These are phyloP conservation scores for Argyresthia albistria DNA, from an alignment of 2,888 invertebrate species.

Conservation along the genomic window DNA sequence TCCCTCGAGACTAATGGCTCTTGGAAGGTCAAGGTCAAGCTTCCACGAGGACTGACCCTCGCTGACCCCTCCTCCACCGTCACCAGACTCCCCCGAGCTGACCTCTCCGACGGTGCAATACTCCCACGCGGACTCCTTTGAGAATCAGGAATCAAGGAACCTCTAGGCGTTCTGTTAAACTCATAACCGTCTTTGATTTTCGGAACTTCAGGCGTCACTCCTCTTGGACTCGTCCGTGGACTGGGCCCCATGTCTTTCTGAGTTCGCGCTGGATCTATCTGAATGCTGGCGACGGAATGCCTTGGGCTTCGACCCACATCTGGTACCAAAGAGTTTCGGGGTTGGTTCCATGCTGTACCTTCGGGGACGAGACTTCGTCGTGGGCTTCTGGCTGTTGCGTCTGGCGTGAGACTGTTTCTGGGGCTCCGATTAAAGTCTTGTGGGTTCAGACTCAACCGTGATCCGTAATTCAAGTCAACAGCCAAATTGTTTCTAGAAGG, in stretches of 20 bases:
- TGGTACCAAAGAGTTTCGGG: conserved; percentile 73
- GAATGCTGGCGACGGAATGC: conserved; percentile 67
- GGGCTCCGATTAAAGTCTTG: conserved; percentile 68
- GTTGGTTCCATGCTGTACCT: conserved; percentile 66
- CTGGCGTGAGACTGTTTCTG: conserved; percentile 61
- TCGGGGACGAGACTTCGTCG: conserved; percentile 75
- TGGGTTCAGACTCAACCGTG: conserved; percentile 70
- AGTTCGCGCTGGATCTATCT: conserved; percentile 49
- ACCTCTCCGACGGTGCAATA: conserved; percentile 67
- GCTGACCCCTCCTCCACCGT: conserved; percentile 45
- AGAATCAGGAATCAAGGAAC: conserved; percentile 72
- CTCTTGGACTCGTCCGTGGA: conserved; percentile 72
- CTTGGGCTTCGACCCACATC: conserved; percentile 74
- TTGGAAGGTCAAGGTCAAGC: conserved; percentile 74
- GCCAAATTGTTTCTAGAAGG: conserved; percentile 75
- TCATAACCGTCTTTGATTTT: conserved; percentile 10
- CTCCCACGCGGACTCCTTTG: conserved; percentile 76
- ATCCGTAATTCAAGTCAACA: conserved; percentile 70
- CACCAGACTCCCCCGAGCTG: conserved; percentile 53
- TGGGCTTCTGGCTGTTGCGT: conserved; percentile 66
- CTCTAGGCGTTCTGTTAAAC: conserved; percentile 61
- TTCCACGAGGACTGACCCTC: conserved; percentile 70
- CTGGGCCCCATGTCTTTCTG: conserved; percentile 66
- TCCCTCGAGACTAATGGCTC: conserved; percentile 70
- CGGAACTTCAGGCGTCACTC: conserved; percentile 17